phyloP scores from a whole-genome alignment of 2,113 vertebrate genomes.

The Bufo gargarizans region DNA sequence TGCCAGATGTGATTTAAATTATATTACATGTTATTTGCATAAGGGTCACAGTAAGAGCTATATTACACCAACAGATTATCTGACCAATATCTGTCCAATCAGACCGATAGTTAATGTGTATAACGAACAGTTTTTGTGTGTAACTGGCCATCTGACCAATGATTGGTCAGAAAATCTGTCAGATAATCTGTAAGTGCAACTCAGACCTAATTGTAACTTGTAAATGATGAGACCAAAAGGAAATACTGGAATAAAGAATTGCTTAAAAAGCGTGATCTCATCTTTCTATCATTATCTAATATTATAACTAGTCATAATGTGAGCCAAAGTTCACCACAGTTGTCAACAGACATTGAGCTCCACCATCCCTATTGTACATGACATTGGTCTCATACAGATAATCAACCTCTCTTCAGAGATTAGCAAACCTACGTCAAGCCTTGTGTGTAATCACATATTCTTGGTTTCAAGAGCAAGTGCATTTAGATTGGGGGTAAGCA shows the following conservation, averaged over 20 bases:
- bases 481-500: no score
- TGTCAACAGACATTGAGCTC: conserved; percentile 15
- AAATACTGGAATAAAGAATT: background rate
- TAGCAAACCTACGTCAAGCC: background rate
- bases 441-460: background rate
- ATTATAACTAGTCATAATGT: background rate
- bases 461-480: background rate
- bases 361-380: background rate
- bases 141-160: no score
- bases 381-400: background rate
- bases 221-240: background rate
- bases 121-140: no score
- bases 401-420: background rate
- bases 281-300: background rate
- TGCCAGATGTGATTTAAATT: background rate
- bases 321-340: conserved; percentile 10
- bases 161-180: no score
- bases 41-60: no score
- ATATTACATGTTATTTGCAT: background rate
- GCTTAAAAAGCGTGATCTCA: background rate
- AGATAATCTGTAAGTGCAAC: no score
- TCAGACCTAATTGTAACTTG: background rate
- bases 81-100: no score
- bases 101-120: no score
- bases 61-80: no score